A percentile compares a stretch with the other conserved stretches of the same genome.
Evolutionary conservation across 2,113 vertebrate genomes (phyloP).

Genomic region (Cyanoramphus novaezelandiae): DNA sequence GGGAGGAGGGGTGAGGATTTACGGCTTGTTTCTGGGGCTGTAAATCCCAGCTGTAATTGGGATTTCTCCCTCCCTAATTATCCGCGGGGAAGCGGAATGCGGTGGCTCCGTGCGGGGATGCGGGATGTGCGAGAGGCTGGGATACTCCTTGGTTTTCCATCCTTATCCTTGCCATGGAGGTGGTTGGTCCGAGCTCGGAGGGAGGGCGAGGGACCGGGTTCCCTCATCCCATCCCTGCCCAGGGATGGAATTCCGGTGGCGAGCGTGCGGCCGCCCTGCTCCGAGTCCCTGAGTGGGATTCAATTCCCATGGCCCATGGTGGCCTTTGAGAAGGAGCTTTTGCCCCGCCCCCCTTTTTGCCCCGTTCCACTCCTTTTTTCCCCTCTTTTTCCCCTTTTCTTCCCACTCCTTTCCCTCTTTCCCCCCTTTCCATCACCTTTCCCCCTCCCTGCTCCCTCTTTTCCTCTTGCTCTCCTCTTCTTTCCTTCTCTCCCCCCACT

Average conservation of each 20-base stretch:
- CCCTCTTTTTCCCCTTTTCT: neutral
- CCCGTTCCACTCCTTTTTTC: neutral
- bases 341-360: neutral
- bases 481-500: no score
- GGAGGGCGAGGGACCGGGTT: slow-evolving; percentile 37
- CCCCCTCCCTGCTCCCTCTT: neutral
- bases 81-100: slow-evolving; percentile 55
- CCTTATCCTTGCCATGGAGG: neutral
- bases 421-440: no score
- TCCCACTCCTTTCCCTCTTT: neutral
- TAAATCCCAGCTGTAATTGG: slow-evolving; percentile 79
- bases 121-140: neutral
- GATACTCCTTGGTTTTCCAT: neutral
- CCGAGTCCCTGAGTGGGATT: neutral
- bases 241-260: neutral
- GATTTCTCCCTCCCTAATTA: slow-evolving; percentile 75
- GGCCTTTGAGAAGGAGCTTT: neutral
- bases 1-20: slow-evolving; percentile 66
- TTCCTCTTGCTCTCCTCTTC: neutral
- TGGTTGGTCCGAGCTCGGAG: slow-evolving; percentile 43
- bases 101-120: neutral
- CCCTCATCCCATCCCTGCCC: neutral
- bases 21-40: slow-evolving; percentile 73
- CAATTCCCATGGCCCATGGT: rapidly evolving
- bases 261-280: neutral